Conservation (phyloP, 2,888 invertebrate genomes). For the Polydesmus complanatus region DNA sequence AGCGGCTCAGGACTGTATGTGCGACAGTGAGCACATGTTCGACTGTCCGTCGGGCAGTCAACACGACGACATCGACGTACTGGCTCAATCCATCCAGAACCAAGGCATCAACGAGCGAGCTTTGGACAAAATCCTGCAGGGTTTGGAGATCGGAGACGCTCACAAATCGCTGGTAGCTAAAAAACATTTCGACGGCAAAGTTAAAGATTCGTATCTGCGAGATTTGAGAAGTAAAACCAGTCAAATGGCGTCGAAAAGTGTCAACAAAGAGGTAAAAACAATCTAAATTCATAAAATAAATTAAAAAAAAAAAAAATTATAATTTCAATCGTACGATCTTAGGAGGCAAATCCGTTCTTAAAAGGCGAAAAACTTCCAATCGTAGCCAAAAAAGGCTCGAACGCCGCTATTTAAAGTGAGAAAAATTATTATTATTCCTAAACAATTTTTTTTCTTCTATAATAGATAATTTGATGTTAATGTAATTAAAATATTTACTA, state of each 20-base stretch:
- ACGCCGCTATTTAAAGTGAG: too few species aligned
- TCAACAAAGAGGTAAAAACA: neutral
- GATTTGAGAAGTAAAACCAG: conserved; percentile 16
- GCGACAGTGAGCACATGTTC: conserved; percentile 96
- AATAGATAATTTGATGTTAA: too few species aligned
- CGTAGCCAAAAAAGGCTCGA: conserved; percentile 82
- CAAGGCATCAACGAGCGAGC: conserved; percentile 32
- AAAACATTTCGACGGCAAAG: conserved; percentile 50
- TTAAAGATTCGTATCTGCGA: conserved; percentile 23
- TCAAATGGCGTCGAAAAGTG: conserved; percentile 8
- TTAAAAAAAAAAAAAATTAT: neutral
- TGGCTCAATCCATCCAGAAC: conserved; percentile 29
- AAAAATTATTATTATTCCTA: too few species aligned
- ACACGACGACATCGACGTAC: conserved; percentile 26
- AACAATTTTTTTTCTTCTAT: too few species aligned
- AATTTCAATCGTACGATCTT: conserved; percentile 27
- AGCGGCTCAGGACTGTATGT: conserved; percentile 86
- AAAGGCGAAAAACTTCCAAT: conserved; percentile 74
- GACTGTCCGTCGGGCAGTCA: conserved; percentile 46
- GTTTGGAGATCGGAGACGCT: conserved; percentile 40
- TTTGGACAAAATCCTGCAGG: conserved; percentile 52
- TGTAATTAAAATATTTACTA: too few species aligned
- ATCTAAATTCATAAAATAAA: too few species aligned
- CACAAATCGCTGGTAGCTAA: conserved; percentile 62
- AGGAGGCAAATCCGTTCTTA: conserved; percentile 68